phyloP scores from a whole-genome alignment of 1,140 invertebrate species.

The Cheumatopsyche charites region DNA sequence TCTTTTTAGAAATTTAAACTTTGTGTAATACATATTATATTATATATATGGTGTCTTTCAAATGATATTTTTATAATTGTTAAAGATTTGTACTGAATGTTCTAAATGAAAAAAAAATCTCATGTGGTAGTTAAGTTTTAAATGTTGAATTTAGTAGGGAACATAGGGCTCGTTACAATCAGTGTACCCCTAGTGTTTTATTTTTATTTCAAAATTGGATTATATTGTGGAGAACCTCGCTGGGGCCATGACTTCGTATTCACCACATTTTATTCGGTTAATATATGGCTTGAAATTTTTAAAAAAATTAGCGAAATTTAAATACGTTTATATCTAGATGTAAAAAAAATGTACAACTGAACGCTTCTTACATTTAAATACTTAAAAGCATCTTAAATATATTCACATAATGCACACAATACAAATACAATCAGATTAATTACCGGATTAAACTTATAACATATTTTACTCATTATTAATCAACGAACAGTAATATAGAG shows the following conservation, averaged over 20 bases:
- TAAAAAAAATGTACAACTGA: no score
- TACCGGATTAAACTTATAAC: no score
- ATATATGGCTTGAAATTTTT: not conserved
- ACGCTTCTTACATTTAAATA: not conserved
- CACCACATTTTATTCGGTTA: not conserved
- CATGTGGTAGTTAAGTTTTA: slow-evolving; percentile 37
- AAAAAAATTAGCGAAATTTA: no score
- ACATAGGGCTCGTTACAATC: slow-evolving; percentile 38
- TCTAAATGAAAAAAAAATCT: slow-evolving; percentile 46
- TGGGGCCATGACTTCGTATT: slow-evolving; percentile 30
- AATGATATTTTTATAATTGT: slow-evolving; percentile 50
- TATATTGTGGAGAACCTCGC: not conserved
- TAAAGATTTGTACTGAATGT: slow-evolving; percentile 49
- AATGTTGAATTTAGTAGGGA: slow-evolving; percentile 41
- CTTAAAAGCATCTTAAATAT: not conserved
- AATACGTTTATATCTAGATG: no score
- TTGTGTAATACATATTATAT: not conserved
- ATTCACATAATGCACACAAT: no score
- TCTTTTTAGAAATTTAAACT: slow-evolving; percentile 3
- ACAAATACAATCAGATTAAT: no score
- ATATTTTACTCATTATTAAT: no score
- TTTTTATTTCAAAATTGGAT: not conserved
- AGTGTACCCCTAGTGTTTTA: slow-evolving; percentile 17
- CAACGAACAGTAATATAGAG: no score
- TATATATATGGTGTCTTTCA: slow-evolving; percentile 48